Conservation (phyloP, 2,113 vertebrate species). For the Sceloporus undulatus region DNA sequence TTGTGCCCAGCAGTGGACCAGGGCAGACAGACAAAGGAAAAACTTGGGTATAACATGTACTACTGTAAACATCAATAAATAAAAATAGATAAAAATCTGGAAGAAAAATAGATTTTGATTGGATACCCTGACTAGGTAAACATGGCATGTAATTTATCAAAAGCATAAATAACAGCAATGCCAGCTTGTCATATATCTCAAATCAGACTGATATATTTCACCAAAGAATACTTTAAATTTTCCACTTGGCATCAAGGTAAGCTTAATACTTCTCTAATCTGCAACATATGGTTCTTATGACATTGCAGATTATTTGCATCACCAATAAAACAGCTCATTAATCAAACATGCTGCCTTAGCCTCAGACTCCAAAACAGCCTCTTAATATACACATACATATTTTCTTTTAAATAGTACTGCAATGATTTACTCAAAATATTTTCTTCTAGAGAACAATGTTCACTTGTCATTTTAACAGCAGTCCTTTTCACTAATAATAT, state of each 20-base stretch:
- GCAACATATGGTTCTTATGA: conserved; percentile 75
- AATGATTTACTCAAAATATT: conserved; percentile 64
- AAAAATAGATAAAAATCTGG: conserved; percentile 44
- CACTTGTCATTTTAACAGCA: conserved; percentile 57
- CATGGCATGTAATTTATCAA: conserved; percentile 67
- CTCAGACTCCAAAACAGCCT: conserved; percentile 60
- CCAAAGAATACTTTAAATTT: conserved; percentile 74
- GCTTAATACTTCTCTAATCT: conserved; percentile 77
- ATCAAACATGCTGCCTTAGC: conserved; percentile 72
- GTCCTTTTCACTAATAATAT: conserved; percentile 33
- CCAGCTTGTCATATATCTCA: conserved; percentile 49
- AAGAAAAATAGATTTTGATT: conserved; percentile 40
- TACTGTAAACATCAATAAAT: conserved; percentile 44
- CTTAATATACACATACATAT: conserved; percentile 11
- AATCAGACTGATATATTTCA: conserved; percentile 66
- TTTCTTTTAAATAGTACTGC: conserved; percentile 45
- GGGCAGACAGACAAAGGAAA: background rate
- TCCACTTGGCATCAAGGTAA: conserved; percentile 73
- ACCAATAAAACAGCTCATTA: conserved; percentile 80
- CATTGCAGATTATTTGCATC: conserved; percentile 77
- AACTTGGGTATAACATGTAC: conserved; percentile 5
- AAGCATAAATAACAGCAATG: conserved; percentile 67
- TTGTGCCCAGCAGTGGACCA: background rate
- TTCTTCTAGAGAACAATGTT: conserved; percentile 57
- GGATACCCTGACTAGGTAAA: conserved; percentile 66